Conservation (phyloP, 1,140 invertebrate genomes). For the Hypothenemus hampei region DNA sequence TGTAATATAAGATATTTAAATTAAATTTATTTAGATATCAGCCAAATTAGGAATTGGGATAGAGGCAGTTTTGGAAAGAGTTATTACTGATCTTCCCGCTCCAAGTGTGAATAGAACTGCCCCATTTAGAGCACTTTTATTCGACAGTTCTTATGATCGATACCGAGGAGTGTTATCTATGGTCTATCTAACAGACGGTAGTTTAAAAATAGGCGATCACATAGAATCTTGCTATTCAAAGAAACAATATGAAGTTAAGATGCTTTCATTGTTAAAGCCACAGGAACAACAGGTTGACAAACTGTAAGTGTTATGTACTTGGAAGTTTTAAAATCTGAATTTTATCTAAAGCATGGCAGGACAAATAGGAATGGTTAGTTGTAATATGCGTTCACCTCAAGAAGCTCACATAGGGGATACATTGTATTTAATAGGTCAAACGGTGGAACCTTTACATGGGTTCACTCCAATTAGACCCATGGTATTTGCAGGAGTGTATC, state of each 20-base stretch:
- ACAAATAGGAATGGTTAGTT: conserved; percentile 76
- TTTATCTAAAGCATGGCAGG: conserved; percentile 60
- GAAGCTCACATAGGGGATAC: conserved; percentile 87
- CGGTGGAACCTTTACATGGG: conserved; percentile 58
- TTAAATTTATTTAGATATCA: conserved; percentile 56
- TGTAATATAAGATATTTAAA: not conserved
- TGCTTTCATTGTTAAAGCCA: conserved; percentile 76
- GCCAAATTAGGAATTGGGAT: conserved; percentile 87
- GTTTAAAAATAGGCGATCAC: conserved; percentile 61
- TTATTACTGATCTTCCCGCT: conserved; percentile 74
- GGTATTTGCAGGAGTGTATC: conserved; percentile 94
- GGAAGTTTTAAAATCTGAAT: not conserved
- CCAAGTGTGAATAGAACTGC: conserved; percentile 58
- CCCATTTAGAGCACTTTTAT: conserved; percentile 76
- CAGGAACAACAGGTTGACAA: conserved; percentile 62
- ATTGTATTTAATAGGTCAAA: conserved; percentile 52
- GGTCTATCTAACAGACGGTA: conserved; percentile 74
- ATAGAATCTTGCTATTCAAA: conserved; percentile 60
- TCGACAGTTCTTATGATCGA: conserved; percentile 92
- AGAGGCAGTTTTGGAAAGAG: conserved; percentile 65
- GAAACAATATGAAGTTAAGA: conserved; percentile 74
- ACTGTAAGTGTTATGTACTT: conserved; percentile 54
- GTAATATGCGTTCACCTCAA: conserved; percentile 72
- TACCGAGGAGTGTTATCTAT: conserved; percentile 81
- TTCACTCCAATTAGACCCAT: conserved; percentile 77